phyloP scores from a whole-genome alignment of 2,113 vertebrate genomes.

The Petrocephalus zakoni region DNA sequence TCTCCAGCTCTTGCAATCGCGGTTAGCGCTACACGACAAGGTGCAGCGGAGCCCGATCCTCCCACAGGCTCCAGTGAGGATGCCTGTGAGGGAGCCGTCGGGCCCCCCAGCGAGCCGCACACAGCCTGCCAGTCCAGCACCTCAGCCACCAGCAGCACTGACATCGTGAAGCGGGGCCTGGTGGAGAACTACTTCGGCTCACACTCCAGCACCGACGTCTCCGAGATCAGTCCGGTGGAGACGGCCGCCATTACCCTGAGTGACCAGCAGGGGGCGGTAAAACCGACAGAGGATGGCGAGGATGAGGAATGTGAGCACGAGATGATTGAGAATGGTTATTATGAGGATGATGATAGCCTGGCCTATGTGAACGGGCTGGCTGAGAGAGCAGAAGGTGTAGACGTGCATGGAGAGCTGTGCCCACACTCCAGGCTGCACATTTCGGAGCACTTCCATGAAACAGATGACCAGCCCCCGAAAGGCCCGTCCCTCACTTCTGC shows the following conservation, averaged over 20 bases:
- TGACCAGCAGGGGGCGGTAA: constrained; percentile 50
- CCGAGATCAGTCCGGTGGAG: constrained; percentile 70
- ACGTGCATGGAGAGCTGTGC: constrained; percentile 47
- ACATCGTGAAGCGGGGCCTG: constrained; percentile 86
- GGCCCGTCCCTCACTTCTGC: constrained; percentile 62
- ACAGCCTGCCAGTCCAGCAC: constrained; percentile 60
- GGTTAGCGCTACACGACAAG: neutral
- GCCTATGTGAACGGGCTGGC: constrained; percentile 63
- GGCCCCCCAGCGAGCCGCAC: constrained; percentile 46
- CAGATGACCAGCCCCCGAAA: constrained; percentile 52
- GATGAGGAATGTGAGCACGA: constrained; percentile 78
- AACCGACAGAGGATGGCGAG: constrained; percentile 49
- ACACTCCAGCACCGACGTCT: constrained; percentile 73
- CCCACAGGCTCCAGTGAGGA: constrained; percentile 38
- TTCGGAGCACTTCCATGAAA: constrained; percentile 47
- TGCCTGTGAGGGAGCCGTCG: constrained; percentile 32
- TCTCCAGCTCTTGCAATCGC: neutral
- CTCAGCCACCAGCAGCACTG: constrained; percentile 76
- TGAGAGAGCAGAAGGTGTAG: constrained; percentile 48
- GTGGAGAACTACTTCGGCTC: constrained; percentile 96
- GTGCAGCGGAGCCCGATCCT: constrained; percentile 30
- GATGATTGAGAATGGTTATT: constrained; percentile 95
- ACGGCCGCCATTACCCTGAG: constrained; percentile 57
- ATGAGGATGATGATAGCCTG: constrained; percentile 76
- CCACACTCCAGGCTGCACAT: constrained; percentile 54